Base-by-base conservation (phyloP, 2,113 vertebrate species). In the Stictonetta naevosa region DNA sequence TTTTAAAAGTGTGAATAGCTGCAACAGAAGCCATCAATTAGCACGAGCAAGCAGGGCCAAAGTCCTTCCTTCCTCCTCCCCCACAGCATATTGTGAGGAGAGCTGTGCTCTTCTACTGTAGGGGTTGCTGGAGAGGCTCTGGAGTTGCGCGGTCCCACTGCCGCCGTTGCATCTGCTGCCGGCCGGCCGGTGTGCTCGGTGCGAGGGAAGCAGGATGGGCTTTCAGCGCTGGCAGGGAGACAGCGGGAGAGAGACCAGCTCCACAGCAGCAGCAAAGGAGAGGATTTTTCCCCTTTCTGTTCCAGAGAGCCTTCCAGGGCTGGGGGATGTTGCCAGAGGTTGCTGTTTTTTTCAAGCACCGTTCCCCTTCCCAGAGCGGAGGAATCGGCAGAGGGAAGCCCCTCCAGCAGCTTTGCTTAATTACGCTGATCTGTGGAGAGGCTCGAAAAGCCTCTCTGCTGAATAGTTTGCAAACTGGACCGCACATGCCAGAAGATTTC, bases 1-100 rank as follows among this genome's bases (percentile, higher is more conserved):
- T 97, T 96, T 96, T 97, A 40, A 83, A 96, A 96, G 97, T 96
- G 96, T 97, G 97, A 97, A 98, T 96, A 97, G 96, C 98, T 97
- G 92, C 88, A 92, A 97, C 98, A 98, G 98, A 98, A 96, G 92
- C 96, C 96, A 97, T 95, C 97, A 97, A 96, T 98, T 97, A 98
- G 97, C 97, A 96, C 97, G 88, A 95, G 96, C 94, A 97, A 97
- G 93, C 92, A 92, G 96, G 96, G 97, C 97, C 98, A 97, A 95
- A 69, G 38, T 95, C 93, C 93, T 97, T 96, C 88, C 90, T 92
- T 96, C 81, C 94, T 96, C 93, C 95, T 89, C 88, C 50, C 82
- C 91, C 96, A 94, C 83, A 82, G 95, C 96, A 96, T 97, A 91
- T 94, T 94, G 63, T 26, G 96, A 96, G 71, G 86, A 97, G 83